Evolutionary conservation across 2,888 invertebrate genomes (phyloP), one percentile per base, ranked within the genome.

Genomic region (Adelognathus sp.): DNA sequence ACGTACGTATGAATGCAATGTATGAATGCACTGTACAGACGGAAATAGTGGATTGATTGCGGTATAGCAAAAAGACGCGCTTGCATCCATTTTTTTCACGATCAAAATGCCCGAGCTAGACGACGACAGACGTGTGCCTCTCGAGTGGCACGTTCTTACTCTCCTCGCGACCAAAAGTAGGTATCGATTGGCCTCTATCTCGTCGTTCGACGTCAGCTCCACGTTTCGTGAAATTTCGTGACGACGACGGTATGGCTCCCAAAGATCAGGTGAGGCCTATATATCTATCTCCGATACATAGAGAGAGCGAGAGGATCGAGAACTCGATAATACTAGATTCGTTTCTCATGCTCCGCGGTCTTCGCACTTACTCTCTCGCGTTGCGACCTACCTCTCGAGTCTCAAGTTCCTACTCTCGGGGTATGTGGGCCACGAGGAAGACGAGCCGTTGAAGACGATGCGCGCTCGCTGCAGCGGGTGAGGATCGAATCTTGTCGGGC

Each of bases 181-280:
- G 16, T 56, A 77, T 73, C 67, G 77, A 77, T 61, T 61, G 76
- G 36, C 66, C 61, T 72, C 58, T 31, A 66, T 64, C 39, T 64
- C 50, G 33, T 69, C 56, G 31, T 74, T 33, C 67, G 24, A 50
- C 21, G 50, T 21, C 44, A 50, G 29, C 64, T 36, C 21, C 61
- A 52, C 39, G 67, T 61, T 46, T 33, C 46, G 44, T 44, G 64
- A 58, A 75, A 60, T 71, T 70, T 46, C 61, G 41, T 60, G 71
- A 67, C 60, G n/a, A 9, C 50, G 54, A 44, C 27, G 27, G 24
- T 16, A 7, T 21, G 56, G 44, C 41, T 14, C 29, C 31, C 14
- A 7, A n/a, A 63, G 73, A 74, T 64, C 74, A 64, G 63, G 67
- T 63, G 74, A 52, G 46, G 69, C 41, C 16, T 78, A n/a, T n/a